Conservation (phyloP, 2,113 vertebrate genomes). For the Sorex araneus region DNA sequence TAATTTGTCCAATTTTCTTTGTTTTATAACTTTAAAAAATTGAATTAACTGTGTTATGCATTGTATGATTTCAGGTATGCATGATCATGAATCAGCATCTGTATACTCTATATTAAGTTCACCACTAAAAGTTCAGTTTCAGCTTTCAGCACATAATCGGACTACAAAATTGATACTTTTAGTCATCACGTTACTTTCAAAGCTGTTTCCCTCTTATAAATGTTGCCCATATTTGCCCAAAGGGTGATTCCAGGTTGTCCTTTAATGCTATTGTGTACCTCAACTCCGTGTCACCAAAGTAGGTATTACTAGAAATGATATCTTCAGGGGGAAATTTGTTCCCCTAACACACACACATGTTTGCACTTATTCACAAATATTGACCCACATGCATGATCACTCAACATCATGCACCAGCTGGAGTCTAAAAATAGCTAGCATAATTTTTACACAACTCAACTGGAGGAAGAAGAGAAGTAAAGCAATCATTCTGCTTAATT, state of each 20-base stretch:
- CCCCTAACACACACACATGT: neutral
- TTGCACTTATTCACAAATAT: slow-evolving; percentile 41
- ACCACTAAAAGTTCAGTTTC: neutral
- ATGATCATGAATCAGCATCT: neutral
- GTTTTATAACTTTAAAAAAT: neutral
- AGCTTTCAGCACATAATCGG: neutral
- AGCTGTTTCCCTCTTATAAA: slow-evolving; percentile 9
- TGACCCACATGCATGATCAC: neutral
- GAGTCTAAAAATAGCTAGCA: slow-evolving; percentile 49
- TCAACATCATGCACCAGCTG: slow-evolving; percentile 7
- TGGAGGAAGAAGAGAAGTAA: neutral
- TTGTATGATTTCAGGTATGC: neutral
- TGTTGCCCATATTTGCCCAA: neutral
- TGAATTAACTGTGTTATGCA: neutral
- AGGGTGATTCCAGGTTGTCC: neutral
- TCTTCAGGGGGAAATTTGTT: neutral
- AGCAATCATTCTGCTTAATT: neutral
- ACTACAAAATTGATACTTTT: neutral
- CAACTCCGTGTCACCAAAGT: neutral
- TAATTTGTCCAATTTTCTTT: neutral
- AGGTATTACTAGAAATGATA: neutral
- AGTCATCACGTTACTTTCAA: neutral
- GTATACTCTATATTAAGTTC: neutral
- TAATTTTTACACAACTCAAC: neutral
- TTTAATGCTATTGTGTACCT: neutral